Evolutionary conservation across 2,797 vertebrate species (phyloP).

Genomic region (Pygocentrus nattereri): DNA sequence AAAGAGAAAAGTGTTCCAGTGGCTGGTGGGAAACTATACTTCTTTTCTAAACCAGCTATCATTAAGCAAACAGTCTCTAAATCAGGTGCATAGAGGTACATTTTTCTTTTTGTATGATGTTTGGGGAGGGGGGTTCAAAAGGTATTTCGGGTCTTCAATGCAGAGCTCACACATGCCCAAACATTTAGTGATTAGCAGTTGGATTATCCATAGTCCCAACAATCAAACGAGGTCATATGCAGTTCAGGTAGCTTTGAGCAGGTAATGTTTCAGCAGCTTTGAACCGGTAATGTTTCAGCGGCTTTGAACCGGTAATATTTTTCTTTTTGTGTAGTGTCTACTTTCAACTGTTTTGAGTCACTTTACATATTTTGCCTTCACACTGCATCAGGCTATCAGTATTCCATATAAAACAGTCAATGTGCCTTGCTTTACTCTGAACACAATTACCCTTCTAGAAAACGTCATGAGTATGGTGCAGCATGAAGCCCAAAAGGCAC

Average conservation of each 20-base stretch:
- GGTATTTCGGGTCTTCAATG: background rate
- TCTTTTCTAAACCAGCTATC: background rate
- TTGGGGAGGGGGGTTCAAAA: background rate
- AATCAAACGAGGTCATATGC: background rate
- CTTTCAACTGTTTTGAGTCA: background rate
- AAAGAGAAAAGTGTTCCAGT: background rate
- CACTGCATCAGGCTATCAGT: background rate
- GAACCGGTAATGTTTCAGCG: background rate
- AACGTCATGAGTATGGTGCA: background rate
- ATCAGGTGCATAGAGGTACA: background rate
- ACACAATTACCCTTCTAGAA: slow-evolving; percentile 5
- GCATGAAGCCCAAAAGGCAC: background rate
- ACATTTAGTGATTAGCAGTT: background rate
- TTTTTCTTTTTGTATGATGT: background rate
- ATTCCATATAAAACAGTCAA: slow-evolving; percentile 3
- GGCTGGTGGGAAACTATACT: background rate
- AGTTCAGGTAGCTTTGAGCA: background rate
- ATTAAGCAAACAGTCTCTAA: background rate
- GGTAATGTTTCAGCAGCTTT: background rate
- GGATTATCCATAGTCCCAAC: background rate
- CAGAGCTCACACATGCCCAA: background rate
- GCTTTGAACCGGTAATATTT: background rate
- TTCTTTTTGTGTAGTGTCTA: background rate
- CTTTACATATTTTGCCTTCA: background rate
- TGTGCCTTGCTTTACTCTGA: slow-evolving; percentile 4